Evolutionary conservation across 1,140 invertebrate species (phyloP).

Genomic region (Theocolax elegans): DNA sequence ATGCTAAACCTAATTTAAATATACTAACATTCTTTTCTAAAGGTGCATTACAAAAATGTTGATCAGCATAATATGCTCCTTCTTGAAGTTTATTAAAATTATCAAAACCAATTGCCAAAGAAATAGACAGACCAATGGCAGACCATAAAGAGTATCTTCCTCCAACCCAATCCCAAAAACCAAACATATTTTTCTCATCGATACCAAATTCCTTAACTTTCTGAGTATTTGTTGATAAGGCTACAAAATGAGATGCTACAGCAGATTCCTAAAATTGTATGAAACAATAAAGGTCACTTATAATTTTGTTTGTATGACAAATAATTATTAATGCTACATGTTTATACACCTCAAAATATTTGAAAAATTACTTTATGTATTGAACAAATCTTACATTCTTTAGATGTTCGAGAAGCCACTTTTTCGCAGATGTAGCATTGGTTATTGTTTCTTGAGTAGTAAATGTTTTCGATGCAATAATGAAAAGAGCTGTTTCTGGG

Average conservation of each 20-base stretch:
- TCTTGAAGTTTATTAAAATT: slow-evolving; percentile 94
- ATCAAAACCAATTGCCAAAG: slow-evolving; percentile 92
- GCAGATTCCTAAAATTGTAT: slow-evolving; percentile 73
- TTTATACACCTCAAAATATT: slow-evolving; percentile 11
- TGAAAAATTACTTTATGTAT: slow-evolving; percentile 4
- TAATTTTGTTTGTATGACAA: slow-evolving; percentile 21
- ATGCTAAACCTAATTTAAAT: slow-evolving; percentile 16
- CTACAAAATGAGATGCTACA: slow-evolving; percentile 98
- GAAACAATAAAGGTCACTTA: slow-evolving; percentile 33
- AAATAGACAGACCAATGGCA: slow-evolving; percentile 97
- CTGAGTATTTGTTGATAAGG: slow-evolving; percentile 92
- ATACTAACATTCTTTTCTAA: slow-evolving; percentile 92
- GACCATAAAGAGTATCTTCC: slow-evolving; percentile 98
- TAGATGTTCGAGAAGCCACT: slow-evolving; percentile 89
- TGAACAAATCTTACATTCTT: slow-evolving; percentile 79
- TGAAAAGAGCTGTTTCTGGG: slow-evolving; percentile 95
- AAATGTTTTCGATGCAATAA: slow-evolving; percentile 99
- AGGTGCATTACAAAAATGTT: slow-evolving; percentile 90
- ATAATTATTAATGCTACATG: too few species aligned
- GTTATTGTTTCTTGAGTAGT: slow-evolving; percentile 99
- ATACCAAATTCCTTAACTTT: slow-evolving; percentile 98
- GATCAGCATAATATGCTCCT: slow-evolving; percentile 94
- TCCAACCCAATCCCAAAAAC: slow-evolving; percentile 99
- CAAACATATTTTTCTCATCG: slow-evolving; percentile 97
- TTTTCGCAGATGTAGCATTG: slow-evolving; percentile 96